Conservation (phyloP, 2,797 vertebrate genomes). For the Lycodopsis pacificus region DNA sequence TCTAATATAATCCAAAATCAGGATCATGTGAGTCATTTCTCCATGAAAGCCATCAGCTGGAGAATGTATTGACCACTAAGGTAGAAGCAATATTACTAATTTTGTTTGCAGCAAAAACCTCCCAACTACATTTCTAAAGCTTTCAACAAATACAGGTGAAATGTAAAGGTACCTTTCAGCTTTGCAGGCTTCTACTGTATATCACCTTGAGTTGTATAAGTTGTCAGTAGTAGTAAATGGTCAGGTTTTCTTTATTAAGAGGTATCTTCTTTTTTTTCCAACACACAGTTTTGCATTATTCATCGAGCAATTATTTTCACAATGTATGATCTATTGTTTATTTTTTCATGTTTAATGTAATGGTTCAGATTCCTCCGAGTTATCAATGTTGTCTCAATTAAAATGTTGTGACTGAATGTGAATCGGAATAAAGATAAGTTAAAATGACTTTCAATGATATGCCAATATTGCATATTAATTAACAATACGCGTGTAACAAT, state of each 20-base stretch:
- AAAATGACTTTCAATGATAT: not conserved
- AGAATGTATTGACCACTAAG: not conserved
- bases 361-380: not conserved
- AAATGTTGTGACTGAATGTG: not conserved
- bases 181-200: not conserved
- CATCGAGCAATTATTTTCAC: not conserved
- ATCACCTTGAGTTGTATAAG: not conserved
- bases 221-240: not conserved
- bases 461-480: not conserved
- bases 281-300: not conserved
- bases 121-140: not conserved
- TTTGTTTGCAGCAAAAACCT: not conserved
- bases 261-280: not conserved
- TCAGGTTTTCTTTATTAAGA: not conserved
- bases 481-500: too few relatives aligned
- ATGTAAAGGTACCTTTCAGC: not conserved
- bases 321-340: not conserved
- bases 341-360: not conserved
- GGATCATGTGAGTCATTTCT: constrained; percentile 1
- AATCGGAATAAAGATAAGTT: not conserved
- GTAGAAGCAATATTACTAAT: not conserved
- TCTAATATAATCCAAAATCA: not conserved
- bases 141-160: not conserved
- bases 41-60: not conserved
- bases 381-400: not conserved